Conservation (phyloP, 2,113 vertebrate genomes). For the Sander vitreus region DNA sequence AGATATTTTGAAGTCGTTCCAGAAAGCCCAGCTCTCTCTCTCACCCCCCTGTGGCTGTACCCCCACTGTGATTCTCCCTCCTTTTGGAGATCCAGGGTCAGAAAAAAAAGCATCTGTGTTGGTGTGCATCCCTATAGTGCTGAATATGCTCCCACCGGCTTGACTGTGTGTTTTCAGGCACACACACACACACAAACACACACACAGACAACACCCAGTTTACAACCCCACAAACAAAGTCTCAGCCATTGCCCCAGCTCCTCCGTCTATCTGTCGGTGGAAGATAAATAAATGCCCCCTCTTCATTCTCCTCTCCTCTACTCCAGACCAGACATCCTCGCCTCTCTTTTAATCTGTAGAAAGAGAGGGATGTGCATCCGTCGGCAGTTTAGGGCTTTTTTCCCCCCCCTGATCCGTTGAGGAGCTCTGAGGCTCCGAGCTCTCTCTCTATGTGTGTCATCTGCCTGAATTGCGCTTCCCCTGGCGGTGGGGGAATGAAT, state of each 20-base stretch:
- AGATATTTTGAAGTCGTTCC: conserved; percentile 73
- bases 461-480: conserved; percentile 79
- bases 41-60: conserved; percentile 51
- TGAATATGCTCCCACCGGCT: conserved; percentile 64
- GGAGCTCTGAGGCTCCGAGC: conserved; percentile 63
- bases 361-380: conserved; percentile 72
- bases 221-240: conserved; percentile 49
- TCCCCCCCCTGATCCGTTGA: conserved; percentile 50
- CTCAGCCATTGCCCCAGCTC: conserved; percentile 37
- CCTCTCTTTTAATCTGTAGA: conserved; percentile 73
- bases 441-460: conserved; percentile 75
- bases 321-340: conserved; percentile 67
- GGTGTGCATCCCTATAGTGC: conserved; percentile 60
- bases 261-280: conserved; percentile 60
- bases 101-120: conserved; percentile 64
- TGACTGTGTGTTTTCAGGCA: conserved; percentile 53
- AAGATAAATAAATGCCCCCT: conserved; percentile 75
- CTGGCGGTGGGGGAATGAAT: conserved; percentile 81
- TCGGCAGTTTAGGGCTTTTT: conserved; percentile 69
- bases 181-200: conserved; percentile 10
- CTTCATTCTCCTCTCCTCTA: conserved; percentile 53
- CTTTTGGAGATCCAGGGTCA: conserved; percentile 69
- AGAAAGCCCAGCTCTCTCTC: conserved; percentile 54
- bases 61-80: conserved; percentile 62
- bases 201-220: conserved; percentile 46